phyloP scores from a whole-genome alignment of 2,113 vertebrate genomes.

The Machaerirhynchus nigripectus region DNA sequence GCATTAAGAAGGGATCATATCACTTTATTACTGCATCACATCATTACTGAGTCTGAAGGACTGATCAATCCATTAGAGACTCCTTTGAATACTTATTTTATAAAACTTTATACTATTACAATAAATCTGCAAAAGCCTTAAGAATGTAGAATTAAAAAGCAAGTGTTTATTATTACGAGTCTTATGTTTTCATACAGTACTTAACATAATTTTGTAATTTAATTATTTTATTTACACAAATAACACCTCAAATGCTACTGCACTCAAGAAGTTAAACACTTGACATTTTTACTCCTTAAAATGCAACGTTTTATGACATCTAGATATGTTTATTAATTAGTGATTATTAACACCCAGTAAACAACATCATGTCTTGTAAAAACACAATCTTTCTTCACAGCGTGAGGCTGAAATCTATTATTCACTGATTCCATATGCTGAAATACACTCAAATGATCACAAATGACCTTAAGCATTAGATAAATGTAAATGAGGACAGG shows the following conservation, averaged over 20 bases:
- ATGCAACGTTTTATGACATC: conserved; percentile 75
- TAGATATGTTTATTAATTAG: conserved; percentile 98
- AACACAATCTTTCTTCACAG: conserved; percentile 95
- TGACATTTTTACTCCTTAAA: conserved; percentile 76
- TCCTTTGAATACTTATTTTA: neutral
- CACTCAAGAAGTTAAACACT: conserved; percentile 72
- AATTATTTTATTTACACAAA: conserved; percentile 66
- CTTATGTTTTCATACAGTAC: neutral
- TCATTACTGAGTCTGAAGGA: conserved; percentile 4
- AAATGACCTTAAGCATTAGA: conserved; percentile 88
- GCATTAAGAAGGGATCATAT: neutral
- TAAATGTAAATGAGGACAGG: conserved; percentile 81
- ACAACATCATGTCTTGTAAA: conserved; percentile 96
- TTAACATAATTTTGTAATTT: conserved; percentile 26
- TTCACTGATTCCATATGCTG: conserved; percentile 85
- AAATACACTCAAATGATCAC: conserved; percentile 88
- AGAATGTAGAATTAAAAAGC: neutral
- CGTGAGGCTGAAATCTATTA: conserved; percentile 85
- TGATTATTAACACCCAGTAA: conserved; percentile 99
- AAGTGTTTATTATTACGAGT: neutral
- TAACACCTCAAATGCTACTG: conserved; percentile 44
- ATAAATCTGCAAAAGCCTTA: neutral
- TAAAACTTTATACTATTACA: neutral
- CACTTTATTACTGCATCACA: neutral
- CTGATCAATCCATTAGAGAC: neutral